Conservation (phyloP, 2,113 vertebrate genomes). For the Antechinus flavipes region DNA sequence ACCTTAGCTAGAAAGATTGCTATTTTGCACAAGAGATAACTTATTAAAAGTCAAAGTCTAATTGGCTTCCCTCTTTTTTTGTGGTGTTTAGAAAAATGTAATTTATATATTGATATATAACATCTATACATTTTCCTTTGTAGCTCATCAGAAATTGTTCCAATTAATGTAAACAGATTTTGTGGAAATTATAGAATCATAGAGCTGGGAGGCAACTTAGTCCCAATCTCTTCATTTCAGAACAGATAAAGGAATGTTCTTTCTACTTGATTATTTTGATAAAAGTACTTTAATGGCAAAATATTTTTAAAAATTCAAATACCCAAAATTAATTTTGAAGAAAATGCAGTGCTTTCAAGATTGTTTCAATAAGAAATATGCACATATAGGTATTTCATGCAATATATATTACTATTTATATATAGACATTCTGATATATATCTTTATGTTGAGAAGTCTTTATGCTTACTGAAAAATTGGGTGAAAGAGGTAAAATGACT, state of each 20-base stretch:
- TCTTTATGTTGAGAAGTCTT: neutral
- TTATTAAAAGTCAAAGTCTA: conserved; percentile 27
- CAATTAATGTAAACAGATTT: neutral
- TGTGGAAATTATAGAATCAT: neutral
- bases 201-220: neutral
- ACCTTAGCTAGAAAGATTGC: conserved; percentile 71
- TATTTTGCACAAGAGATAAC: conserved; percentile 5
- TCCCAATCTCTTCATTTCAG: neutral
- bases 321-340: neutral
- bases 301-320: neutral
- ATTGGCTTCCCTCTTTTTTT: neutral
- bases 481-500: neutral
- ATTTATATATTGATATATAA: neutral
- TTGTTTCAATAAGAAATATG: neutral
- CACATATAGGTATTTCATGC: neutral
- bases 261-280: neutral
- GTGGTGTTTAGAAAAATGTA: neutral
- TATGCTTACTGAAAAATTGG: neutral
- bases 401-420: neutral
- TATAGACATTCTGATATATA: neutral
- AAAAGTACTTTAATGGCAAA: neutral
- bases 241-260: neutral
- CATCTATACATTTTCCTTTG: neutral
- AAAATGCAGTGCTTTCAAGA: neutral
- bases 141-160: neutral